phyloP scores from a whole-genome alignment of 2,888 invertebrate species.

The Zhuqinia jingwanae region DNA sequence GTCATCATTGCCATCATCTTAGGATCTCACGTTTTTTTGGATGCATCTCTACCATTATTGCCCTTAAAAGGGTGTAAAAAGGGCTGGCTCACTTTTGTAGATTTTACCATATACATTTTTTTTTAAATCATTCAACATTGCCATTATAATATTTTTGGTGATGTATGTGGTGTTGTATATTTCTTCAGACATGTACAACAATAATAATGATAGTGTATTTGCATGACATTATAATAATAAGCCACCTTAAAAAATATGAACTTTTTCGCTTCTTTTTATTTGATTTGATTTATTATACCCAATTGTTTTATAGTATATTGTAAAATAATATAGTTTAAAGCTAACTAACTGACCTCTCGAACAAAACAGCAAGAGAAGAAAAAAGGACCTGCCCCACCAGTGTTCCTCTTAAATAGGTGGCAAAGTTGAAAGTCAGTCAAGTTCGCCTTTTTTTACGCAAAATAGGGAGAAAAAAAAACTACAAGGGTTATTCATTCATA shows the following conservation, averaged over 20 bases:
- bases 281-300: too few species aligned
- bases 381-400: background rate
- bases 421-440: background rate
- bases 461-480: slow-evolving; percentile 19
- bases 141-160: background rate
- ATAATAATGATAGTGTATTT: background rate
- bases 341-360: slow-evolving; percentile 14
- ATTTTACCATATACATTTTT: background rate
- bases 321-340: background rate
- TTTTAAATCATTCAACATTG: background rate
- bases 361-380: background rate
- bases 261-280: background rate
- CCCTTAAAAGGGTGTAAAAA: slow-evolving; percentile 31
- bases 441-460: background rate
- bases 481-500: background rate
- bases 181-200: background rate
- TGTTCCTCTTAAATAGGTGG: background rate
- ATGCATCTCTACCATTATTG: slow-evolving; percentile 33
- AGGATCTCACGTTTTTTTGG: slow-evolving; percentile 29
- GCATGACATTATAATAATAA: slow-evolving; percentile 6
- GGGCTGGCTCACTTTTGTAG: background rate
- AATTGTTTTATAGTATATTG: background rate
- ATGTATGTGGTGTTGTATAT: background rate
- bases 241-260: background rate
- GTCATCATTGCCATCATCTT: background rate